Evolutionary conservation across 2,888 invertebrate genomes (phyloP).

Genomic region (Yponomeuta malinellus): DNA sequence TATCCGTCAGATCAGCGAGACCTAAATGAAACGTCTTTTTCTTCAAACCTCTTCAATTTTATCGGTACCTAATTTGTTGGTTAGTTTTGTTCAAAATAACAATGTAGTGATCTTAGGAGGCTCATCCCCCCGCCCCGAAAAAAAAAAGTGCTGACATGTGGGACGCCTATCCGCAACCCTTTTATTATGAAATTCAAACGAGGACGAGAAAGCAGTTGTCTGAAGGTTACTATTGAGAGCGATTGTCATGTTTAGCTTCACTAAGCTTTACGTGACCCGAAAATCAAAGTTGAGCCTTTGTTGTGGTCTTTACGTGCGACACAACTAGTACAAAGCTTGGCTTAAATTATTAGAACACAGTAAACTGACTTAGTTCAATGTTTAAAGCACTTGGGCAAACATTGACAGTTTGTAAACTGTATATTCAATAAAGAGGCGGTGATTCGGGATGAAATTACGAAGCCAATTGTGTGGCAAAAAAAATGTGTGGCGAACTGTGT

Average conservation of each 20-base stretch:
- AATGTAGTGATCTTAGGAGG: too few relatives aligned
- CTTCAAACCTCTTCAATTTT: too few relatives aligned
- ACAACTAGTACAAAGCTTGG: conserved; percentile 14
- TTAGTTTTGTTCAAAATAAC: too few relatives aligned
- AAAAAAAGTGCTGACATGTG: too few relatives aligned
- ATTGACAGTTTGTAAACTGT: too few relatives aligned
- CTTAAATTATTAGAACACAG: background rate
- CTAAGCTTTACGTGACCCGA: conserved; percentile 25
- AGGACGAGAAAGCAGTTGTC: background rate
- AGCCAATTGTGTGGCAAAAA: conserved; percentile 5
- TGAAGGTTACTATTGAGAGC: background rate
- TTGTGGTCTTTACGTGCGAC: conserved; percentile 25
- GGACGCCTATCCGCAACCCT: too few relatives aligned
- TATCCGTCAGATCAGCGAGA: too few relatives aligned
- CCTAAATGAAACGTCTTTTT: too few relatives aligned
- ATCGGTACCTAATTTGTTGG: too few relatives aligned
- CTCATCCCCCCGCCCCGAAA: too few relatives aligned
- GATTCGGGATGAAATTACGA: background rate
- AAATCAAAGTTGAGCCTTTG: conserved; percentile 28
- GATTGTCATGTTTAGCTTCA: background rate
- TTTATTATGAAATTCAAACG: background rate
- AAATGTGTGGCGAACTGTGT: conserved; percentile 3
- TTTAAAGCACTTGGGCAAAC: too few relatives aligned
- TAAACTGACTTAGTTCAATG: too few relatives aligned
- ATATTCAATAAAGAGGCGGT: conserved; percentile 15